Evolutionary conservation across 2,888 invertebrate species (phyloP), one percentile per base, ranked within the genome.

Genomic region (Lutraria lutraria): DNA sequence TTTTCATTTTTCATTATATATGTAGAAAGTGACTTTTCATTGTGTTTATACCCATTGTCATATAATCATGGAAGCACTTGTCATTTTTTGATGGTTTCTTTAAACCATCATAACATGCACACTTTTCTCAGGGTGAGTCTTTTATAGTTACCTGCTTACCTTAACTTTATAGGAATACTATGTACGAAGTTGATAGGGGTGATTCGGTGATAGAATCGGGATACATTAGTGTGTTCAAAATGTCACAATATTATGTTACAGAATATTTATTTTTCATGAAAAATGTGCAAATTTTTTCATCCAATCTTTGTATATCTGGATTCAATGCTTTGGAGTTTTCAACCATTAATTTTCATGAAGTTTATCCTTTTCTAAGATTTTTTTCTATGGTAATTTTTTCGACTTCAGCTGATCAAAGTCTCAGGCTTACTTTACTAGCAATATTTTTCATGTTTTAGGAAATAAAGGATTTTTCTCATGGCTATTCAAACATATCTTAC

Each of bases 51-150:
- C 76, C 31, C 76, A 76, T 76, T 76, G 19, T 76, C 34, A 76
- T 76, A 31, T 76, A 34, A 76, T 76, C 34, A 76, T 76, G 16
- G 21, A 25, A 34, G 63, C 63, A 68, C 63, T 68, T 25, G n/a
- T 68, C 21, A 13, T 76, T 76, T n/a, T 31, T 16, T 31, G 76
- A 76, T 76, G 76, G 63, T 68, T 25, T n/a, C n/a, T 13, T 34
- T 12, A 56, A 56, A 21, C 34, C 34, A 76, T 76, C 76, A 31
- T 76, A 76, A 76, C 76, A 76, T 85, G 85, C 85, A 85, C 85
- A 80, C 43, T 31, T 79, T 60, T 85, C 85, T 85, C 85, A 85
- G 85, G 85, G 85, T 85, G 83, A 63, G 29, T 68, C 76, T 34
- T n/a, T 34, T 31, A 76, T 34, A 76, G 76, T 19, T 34, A 76